Evolutionary conservation across 1,140 invertebrate species (phyloP).

Genomic region (Doryteuthis pealeii): DNA sequence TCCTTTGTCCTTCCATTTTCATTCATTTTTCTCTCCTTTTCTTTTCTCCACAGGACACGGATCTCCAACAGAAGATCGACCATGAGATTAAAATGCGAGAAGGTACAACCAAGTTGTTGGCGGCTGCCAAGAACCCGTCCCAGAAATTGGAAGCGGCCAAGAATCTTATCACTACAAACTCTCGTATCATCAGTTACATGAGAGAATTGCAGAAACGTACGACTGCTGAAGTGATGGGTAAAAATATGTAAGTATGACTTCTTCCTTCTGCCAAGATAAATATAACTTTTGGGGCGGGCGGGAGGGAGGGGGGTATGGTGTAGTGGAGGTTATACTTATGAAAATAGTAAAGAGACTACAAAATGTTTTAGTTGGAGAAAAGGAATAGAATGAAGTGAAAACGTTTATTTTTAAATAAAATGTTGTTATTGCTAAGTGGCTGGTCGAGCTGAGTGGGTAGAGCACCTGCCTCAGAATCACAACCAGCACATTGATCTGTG

Average conservation of each 20-base stretch:
- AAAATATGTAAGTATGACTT: conserved; percentile 38
- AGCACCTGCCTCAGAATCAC: too few species aligned
- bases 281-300: too few species aligned
- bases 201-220: conserved; percentile 69
- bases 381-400: too few species aligned
- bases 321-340: too few species aligned
- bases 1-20: too few species aligned
- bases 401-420: too few species aligned
- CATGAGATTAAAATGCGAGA: conserved; percentile 76
- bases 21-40: conserved; percentile 7
- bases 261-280: not conserved
- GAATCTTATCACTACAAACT: conserved; percentile 70
- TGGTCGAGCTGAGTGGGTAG: too few species aligned
- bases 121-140: conserved; percentile 68
- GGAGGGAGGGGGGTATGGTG: too few species aligned
- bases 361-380: too few species aligned
- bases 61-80: conserved; percentile 74
- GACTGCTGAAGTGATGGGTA: conserved; percentile 58
- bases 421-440: too few species aligned
- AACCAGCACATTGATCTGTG: too few species aligned
- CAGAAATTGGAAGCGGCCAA: conserved; percentile 73
- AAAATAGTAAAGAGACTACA: too few species aligned
- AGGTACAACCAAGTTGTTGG: conserved; percentile 70
- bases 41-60: conserved; percentile 57
- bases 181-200: conserved; percentile 72